A percentile compares a stretch with the other conserved stretches of the same genome.
Evolutionary conservation across 35 echinoderm and acorn worm genomes (phyloP).

Genomic region (Hemicentrotus pulcherrimus): DNA sequence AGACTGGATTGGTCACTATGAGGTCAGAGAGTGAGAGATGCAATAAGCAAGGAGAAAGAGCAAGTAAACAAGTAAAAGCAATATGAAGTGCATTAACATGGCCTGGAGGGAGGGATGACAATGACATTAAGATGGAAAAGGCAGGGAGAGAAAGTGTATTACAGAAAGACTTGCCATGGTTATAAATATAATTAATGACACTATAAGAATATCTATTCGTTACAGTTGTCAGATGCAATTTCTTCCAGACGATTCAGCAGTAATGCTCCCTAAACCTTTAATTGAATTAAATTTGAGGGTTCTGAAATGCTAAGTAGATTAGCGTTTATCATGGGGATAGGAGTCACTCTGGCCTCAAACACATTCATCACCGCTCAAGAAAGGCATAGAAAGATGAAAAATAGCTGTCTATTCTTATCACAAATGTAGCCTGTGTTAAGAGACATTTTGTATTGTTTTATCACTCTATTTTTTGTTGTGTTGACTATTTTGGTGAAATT

Average conservation of each 20-base stretch:
- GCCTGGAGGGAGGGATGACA: background rate
- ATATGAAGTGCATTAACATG: background rate
- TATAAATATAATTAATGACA: background rate
- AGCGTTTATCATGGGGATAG: background rate
- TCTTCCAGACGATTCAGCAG: background rate
- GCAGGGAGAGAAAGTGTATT: background rate
- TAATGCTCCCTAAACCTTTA: background rate
- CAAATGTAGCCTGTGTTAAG: background rate
- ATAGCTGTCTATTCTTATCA: background rate
- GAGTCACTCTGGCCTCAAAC: background rate
- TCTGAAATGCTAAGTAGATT: conserved; percentile 4
- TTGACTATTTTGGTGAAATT: too few species aligned
- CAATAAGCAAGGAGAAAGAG: too few species aligned
- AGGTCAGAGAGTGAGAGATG: too few species aligned
- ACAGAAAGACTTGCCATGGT: background rate
- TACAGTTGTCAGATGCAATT: background rate
- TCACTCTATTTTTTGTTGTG: too few species aligned
- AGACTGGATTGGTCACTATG: too few species aligned
- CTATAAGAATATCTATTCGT: background rate
- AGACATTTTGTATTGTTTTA: background rate
- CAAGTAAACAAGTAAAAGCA: background rate
- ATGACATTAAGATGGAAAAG: background rate
- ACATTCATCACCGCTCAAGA: background rate
- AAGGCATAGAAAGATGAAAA: background rate
- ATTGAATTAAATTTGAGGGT: background rate